Percentiles rank a stretch among this genome's conserved stretches.
Conservation (phyloP, 1,140 invertebrate species). For the Drosophila kanapiae region DNA sequence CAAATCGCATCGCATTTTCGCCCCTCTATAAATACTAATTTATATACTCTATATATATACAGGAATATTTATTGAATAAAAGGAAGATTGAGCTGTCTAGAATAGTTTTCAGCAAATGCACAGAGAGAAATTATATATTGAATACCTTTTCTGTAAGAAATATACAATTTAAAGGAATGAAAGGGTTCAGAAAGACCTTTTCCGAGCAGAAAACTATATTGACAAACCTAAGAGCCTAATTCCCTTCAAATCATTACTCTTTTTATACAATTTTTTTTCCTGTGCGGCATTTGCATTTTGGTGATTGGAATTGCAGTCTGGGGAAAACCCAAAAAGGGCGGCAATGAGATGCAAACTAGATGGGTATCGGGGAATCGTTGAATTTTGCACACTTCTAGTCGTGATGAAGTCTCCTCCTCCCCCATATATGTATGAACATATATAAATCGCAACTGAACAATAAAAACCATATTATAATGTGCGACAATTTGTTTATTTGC, state of each 20-base stretch:
- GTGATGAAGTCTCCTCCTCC: constrained; percentile 11
- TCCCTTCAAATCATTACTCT: not conserved
- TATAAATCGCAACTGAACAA: constrained; percentile 43
- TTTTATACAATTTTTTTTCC: not conserved
- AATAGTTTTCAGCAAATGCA: constrained; percentile 56
- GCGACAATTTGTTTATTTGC: constrained; percentile 81
- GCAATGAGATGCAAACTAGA: constrained; percentile 30
- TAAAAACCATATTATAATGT: constrained; percentile 49
- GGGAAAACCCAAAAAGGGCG: constrained; percentile 53
- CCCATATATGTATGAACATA: not conserved
- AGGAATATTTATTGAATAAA: constrained; percentile 5
- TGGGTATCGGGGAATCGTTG: constrained; percentile 29
- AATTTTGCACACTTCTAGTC: constrained; percentile 34
- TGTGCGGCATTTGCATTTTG: constrained; percentile 24
- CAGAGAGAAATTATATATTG: not conserved
- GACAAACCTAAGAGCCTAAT: too few relatives aligned
- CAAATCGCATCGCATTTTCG: constrained; percentile 59
- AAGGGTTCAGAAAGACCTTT: not conserved
- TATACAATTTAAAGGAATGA: too few relatives aligned
- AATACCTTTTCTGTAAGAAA: not conserved
- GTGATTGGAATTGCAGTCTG: constrained; percentile 30
- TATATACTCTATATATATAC: constrained; percentile 11
- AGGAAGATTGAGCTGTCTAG: constrained; percentile 38
- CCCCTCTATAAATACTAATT: constrained; percentile 38
- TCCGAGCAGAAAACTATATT: too few relatives aligned